phyloP scores from a whole-genome alignment of 2,113 vertebrate species.

The Trachemys scripta region DNA sequence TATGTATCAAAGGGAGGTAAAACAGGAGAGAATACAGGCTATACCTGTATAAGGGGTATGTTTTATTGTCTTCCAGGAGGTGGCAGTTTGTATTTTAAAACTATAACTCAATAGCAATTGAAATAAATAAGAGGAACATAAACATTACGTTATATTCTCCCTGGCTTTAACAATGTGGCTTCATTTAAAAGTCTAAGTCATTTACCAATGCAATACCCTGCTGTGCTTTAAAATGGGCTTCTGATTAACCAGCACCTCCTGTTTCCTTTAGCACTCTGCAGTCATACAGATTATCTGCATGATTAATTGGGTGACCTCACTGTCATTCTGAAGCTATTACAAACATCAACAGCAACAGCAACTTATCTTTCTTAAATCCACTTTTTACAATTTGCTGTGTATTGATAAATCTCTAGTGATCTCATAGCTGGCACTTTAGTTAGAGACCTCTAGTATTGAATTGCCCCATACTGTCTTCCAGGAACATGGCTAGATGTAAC shows the following conservation, averaged over 20 bases:
- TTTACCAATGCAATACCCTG: background rate
- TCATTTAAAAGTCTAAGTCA: background rate
- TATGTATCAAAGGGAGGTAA: background rate
- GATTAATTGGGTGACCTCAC: background rate
- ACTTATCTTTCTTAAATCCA: background rate
- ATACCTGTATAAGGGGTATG: background rate
- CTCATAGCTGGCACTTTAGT: background rate
- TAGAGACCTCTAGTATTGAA: background rate
- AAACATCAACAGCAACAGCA: background rate
- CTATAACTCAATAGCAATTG: background rate
- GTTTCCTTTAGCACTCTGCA: background rate
- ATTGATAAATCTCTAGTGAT: background rate
- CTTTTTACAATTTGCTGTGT: background rate
- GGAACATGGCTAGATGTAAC: background rate
- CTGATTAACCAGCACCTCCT: background rate
- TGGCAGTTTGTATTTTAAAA: conserved; percentile 13
- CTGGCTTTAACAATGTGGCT: background rate
- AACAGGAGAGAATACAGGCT: background rate
- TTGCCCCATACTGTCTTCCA: background rate
- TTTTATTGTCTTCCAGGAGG: conserved; percentile 23
- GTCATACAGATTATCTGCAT: rapidly evolving
- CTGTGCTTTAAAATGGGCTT: background rate
- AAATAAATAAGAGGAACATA: background rate
- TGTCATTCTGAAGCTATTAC: background rate
- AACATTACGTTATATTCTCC: background rate